A percentile compares a stretch with the other conserved stretches of the same genome.
Conservation (phyloP, 2,113 vertebrate genomes). For the Ariopsis seemanni region DNA sequence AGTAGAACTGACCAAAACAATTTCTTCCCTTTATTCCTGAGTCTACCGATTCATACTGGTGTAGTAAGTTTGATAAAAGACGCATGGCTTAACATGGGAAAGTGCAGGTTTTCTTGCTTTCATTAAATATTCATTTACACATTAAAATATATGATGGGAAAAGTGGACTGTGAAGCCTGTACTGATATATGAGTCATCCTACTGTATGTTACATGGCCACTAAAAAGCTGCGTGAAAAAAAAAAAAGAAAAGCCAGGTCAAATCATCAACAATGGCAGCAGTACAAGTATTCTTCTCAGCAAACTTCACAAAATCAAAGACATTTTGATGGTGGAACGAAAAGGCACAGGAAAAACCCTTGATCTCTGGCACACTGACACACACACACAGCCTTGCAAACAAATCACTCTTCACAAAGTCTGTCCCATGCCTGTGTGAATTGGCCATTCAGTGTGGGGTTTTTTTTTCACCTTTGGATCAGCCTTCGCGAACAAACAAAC, state of each 20-base stretch:
- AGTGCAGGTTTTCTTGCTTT: neutral
- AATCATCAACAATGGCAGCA: slow-evolving; percentile 65
- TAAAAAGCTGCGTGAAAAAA: slow-evolving; percentile 54
- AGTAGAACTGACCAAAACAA: neutral
- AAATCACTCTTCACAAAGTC: slow-evolving; percentile 44
- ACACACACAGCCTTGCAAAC: slow-evolving; percentile 52
- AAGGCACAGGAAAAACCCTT: slow-evolving; percentile 37
- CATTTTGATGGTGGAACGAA: slow-evolving; percentile 57
- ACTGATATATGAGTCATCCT: neutral
- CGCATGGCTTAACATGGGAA: neutral
- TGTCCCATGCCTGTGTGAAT: slow-evolving; percentile 37
- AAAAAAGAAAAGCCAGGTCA: slow-evolving; percentile 54
- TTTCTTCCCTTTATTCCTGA: neutral
- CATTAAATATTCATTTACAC: neutral
- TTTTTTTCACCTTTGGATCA: slow-evolving; percentile 28
- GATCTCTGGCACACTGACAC: slow-evolving; percentile 40
- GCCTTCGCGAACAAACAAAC: slow-evolving; percentile 47
- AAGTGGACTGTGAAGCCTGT: neutral
- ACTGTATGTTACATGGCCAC: neutral
- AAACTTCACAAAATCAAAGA: slow-evolving; percentile 67
- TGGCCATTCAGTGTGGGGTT: slow-evolving; percentile 15
- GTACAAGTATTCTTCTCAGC: slow-evolving; percentile 64
- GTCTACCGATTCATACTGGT: neutral
- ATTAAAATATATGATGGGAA: neutral
- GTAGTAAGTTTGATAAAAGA: neutral